Evolutionary conservation across 2,888 invertebrate genomes (phyloP).

Genomic region (Catocala sponsa): DNA sequence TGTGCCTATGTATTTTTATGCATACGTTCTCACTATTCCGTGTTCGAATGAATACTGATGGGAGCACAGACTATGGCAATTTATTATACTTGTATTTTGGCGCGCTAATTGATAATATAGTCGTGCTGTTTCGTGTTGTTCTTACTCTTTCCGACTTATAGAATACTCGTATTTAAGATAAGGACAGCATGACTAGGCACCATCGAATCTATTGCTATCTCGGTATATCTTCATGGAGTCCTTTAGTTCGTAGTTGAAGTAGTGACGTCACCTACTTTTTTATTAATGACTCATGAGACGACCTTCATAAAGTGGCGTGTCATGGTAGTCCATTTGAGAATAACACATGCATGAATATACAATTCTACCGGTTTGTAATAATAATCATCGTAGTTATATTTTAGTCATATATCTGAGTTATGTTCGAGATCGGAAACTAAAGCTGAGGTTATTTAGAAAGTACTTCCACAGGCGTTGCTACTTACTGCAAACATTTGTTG

Average conservation of each 20-base stretch:
- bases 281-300: slow-evolving; percentile 36
- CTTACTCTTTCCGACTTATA: slow-evolving; percentile 20
- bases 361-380: background rate
- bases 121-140: slow-evolving; percentile 22
- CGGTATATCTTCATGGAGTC: slow-evolving; percentile 17
- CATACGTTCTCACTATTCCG: slow-evolving; percentile 29
- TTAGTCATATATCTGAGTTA: too few species aligned
- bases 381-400: background rate
- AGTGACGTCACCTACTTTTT: slow-evolving; percentile 44
- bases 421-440: too few species aligned
- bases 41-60: slow-evolving; percentile 36
- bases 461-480: too few species aligned
- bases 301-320: slow-evolving; percentile 24
- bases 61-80: slow-evolving; percentile 15
- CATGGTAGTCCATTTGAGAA: slow-evolving; percentile 24
- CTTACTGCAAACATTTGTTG: too few species aligned
- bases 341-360: slow-evolving; percentile 1
- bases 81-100: slow-evolving; percentile 30
- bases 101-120: slow-evolving; percentile 30
- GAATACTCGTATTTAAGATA: slow-evolving; percentile 13
- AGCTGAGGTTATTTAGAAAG: too few species aligned
- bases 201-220: slow-evolving; percentile 23
- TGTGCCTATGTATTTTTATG: slow-evolving; percentile 8
- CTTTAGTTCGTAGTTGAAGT: slow-evolving; percentile 9
- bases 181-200: slow-evolving; percentile 16